Percentiles rank a stretch among this genome's conserved stretches.
Evolutionary conservation across 2,797 vertebrate species (phyloP).

Genomic region (Rousettus madagascariensis): DNA sequence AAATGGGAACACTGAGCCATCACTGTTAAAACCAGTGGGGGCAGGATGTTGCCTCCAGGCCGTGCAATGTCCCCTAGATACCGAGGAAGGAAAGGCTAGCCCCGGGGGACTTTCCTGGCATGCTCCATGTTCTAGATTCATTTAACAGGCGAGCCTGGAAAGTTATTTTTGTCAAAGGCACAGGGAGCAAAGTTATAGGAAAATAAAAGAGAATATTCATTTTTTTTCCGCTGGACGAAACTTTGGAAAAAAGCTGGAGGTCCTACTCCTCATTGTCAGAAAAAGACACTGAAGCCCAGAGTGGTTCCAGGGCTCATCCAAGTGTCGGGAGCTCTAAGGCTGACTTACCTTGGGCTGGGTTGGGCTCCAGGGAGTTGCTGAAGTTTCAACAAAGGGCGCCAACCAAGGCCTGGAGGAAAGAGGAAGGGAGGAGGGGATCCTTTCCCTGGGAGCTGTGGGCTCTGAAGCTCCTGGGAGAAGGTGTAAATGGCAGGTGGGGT

Average conservation of each 20-base stretch:
- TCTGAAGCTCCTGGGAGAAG: background rate
- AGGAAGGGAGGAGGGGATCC: background rate
- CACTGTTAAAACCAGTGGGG: background rate
- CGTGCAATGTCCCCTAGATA: background rate
- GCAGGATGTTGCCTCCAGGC: background rate
- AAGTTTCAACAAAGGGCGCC: background rate
- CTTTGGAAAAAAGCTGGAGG: background rate
- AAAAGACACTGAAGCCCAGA: background rate
- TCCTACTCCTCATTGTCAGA: background rate
- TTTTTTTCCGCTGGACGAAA: background rate
- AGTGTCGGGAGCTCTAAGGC: background rate
- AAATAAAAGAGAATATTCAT: background rate
- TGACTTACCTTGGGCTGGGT: fast-evolving
- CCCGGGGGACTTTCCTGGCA: background rate
- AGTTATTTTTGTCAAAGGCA: background rate
- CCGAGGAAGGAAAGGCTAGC: background rate
- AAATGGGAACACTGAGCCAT: background rate
- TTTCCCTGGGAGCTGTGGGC: background rate
- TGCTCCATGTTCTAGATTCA: background rate
- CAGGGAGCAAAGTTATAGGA: conserved; percentile 1
- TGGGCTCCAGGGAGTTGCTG: background rate
- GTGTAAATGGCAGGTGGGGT: background rate
- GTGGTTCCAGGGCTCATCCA: background rate
- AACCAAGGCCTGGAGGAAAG: background rate
- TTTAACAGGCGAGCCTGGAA: background rate